These are phyloP conservation scores for Suillia variegata DNA, from an alignment of 2,888 invertebrate species.

Conservation along the genomic window DNA sequence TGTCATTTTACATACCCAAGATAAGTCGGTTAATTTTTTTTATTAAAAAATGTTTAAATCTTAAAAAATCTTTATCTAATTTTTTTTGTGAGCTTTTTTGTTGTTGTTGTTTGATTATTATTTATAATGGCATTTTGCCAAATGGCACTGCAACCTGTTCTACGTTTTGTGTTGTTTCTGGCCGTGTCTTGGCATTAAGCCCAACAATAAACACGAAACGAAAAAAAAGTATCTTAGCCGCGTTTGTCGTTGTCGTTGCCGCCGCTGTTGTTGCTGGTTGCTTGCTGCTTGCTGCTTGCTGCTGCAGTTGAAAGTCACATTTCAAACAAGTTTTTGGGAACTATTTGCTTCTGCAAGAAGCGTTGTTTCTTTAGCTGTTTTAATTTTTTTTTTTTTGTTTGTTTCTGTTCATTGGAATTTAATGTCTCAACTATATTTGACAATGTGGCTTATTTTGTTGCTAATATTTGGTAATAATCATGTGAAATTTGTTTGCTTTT, in stretches of 20 bases:
- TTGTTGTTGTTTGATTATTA: no score
- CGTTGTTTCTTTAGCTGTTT: no score
- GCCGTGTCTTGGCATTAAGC: background rate
- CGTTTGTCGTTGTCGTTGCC: background rate
- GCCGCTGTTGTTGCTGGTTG: background rate
- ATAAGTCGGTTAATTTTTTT: no score
- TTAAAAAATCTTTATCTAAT: no score
- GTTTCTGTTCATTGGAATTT: no score
- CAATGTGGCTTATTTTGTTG: background rate
- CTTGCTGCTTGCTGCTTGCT: background rate
- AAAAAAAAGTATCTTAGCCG: background rate
- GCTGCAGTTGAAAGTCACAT: conserved; percentile 3
- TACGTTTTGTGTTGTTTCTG: background rate
- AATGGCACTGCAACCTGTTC: conserved; percentile 6
- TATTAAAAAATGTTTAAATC: no score
- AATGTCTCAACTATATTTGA: background rate
- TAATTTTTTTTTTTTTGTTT: background rate
- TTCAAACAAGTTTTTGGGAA: background rate
- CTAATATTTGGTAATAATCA: background rate
- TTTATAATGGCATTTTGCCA: background rate
- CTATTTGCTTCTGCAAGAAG: background rate
- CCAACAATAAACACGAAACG: background rate
- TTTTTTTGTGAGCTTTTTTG: no score
- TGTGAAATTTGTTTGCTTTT: background rate
- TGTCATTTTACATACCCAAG: no score